These are phyloP conservation scores for Ceratitis capitata DNA, from an alignment of 1,140 invertebrate genomes.

Conservation along the genomic window DNA sequence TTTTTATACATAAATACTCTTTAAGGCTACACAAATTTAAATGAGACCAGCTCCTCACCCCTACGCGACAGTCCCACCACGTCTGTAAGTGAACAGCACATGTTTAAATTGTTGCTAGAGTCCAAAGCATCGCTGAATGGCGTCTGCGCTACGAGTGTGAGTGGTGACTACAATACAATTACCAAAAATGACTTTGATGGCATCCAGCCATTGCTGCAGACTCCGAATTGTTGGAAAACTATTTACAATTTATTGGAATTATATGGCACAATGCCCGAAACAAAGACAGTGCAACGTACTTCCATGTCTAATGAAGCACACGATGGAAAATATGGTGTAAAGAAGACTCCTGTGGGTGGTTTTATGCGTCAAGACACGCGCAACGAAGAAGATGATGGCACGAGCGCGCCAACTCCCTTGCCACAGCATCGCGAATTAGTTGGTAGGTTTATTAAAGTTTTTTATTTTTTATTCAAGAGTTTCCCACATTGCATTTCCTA, in stretches of 20 bases:
- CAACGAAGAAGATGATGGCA: constrained; percentile 68
- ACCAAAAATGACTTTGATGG: constrained; percentile 50
- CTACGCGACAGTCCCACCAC: constrained; percentile 72
- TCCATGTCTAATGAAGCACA: constrained; percentile 40
- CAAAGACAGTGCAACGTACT: constrained; percentile 79
- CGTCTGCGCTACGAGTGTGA: constrained; percentile 58
- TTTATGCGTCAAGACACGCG: constrained; percentile 51
- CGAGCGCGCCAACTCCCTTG: constrained; percentile 67
- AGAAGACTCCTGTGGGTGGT: constrained; percentile 36
- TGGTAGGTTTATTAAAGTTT: not conserved
- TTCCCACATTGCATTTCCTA: not conserved
- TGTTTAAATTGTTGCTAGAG: constrained; percentile 60
- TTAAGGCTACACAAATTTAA: constrained; percentile 67
- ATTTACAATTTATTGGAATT: constrained; percentile 92
- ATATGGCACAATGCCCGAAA: constrained; percentile 93
- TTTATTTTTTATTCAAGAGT: not conserved
- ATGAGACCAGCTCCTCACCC: constrained; percentile 72
- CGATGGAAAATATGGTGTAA: constrained; percentile 40
- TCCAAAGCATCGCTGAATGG: constrained; percentile 62
- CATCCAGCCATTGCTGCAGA: constrained; percentile 62
- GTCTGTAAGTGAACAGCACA: constrained; percentile 71
- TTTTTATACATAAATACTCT: not conserved
- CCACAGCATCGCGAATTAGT: constrained; percentile 63
- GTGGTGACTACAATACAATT: constrained; percentile 58
- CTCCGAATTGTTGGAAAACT: constrained; percentile 92